Evolutionary conservation across 2,797 vertebrate species (phyloP).

Genomic region (Heterohyrax brucei): DNA sequence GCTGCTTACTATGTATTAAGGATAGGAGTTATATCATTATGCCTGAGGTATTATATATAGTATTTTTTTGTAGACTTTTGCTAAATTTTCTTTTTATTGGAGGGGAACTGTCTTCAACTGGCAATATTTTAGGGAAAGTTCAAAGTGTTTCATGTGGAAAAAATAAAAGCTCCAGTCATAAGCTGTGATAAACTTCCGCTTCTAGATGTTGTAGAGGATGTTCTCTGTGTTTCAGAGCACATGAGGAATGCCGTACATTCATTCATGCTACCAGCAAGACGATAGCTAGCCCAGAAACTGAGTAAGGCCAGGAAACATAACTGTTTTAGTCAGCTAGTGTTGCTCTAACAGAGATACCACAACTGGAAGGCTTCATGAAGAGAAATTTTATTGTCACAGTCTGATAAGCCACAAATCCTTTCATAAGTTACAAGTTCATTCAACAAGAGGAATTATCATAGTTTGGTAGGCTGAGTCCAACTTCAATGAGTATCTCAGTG

Average conservation of each 20-base stretch:
- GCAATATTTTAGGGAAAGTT: neutral
- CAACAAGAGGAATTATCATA: too few species aligned
- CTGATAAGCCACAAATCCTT: too few species aligned
- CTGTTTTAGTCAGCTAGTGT: neutral
- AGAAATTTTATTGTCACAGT: too few species aligned
- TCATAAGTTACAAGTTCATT: too few species aligned
- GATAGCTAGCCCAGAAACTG: neutral
- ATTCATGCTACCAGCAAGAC: neutral
- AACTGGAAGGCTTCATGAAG: too few species aligned
- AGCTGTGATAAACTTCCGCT: neutral
- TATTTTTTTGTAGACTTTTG: neutral
- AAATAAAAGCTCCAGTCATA: neutral
- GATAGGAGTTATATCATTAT: neutral
- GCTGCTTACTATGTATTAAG: slow-evolving; percentile 55
- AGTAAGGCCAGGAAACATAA: neutral
- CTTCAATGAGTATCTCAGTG: too few species aligned
- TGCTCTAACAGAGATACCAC: too few species aligned
- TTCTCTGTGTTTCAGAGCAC: neutral
- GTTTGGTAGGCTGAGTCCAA: too few species aligned
- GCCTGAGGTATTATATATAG: neutral
- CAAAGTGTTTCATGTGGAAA: neutral
- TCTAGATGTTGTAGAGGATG: neutral
- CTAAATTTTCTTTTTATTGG: neutral
- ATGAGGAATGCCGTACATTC: neutral
- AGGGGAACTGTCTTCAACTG: neutral